Conservation (phyloP, 2,797 vertebrate species). For the Micropoecilia bifurca region DNA sequence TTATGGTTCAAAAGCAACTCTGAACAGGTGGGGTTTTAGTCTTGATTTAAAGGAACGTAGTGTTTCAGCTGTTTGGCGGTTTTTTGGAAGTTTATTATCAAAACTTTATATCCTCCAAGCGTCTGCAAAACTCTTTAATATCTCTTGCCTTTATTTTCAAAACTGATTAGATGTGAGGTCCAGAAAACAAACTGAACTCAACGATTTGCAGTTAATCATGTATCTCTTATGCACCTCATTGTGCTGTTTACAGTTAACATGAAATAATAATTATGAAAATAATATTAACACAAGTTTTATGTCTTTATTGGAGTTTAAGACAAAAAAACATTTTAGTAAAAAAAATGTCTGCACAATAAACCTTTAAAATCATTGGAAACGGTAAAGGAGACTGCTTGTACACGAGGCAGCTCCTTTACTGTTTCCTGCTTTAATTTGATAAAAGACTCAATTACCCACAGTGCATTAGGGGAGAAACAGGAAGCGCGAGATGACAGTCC, state of each 20-base stretch:
- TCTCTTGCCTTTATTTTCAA: too few relatives aligned
- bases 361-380: not conserved
- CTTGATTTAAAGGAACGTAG: too few relatives aligned
- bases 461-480: constrained; percentile 37
- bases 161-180: not conserved
- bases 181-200: not conserved
- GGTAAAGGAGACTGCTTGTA: too few relatives aligned
- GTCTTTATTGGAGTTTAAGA: not conserved
- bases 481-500: constrained; percentile 27
- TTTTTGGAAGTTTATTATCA: too few relatives aligned
- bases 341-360: not conserved
- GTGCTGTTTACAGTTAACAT: not conserved
- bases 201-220: too few relatives aligned
- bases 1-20: too few relatives aligned
- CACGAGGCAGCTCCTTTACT: not conserved
- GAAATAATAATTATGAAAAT: not conserved
- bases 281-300: not conserved
- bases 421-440: not conserved
- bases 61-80: too few relatives aligned
- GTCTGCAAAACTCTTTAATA: too few relatives aligned
- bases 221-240: too few relatives aligned
- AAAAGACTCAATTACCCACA: constrained; percentile 44
- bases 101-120: too few relatives aligned
- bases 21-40: too few relatives aligned
- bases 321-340: not conserved